A percentile compares a stretch with the other conserved stretches of the same genome.
These are phyloP conservation scores for Meganola albula DNA, from an alignment of 2,888 invertebrate genomes.

Conservation along the genomic window DNA sequence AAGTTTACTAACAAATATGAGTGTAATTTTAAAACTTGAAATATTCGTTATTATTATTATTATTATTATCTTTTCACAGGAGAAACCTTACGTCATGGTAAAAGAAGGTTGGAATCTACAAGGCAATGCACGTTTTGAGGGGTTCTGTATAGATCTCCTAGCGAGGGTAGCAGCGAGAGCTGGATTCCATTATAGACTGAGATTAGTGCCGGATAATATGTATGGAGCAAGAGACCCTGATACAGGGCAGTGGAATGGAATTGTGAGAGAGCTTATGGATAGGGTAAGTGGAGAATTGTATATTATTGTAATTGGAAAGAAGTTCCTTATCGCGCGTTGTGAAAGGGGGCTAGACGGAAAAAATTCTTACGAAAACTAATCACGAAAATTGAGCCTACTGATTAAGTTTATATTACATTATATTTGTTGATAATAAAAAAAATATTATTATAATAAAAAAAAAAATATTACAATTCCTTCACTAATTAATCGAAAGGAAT, in stretches of 20 bases:
- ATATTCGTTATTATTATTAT: too few relatives aligned
- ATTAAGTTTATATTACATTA: too few relatives aligned
- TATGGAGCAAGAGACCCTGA: conserved; percentile 93
- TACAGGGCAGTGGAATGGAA: conserved; percentile 93
- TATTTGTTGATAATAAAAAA: too few relatives aligned
- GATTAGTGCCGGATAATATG: conserved; percentile 89
- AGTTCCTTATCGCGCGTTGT: too few relatives aligned
- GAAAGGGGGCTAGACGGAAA: too few relatives aligned
- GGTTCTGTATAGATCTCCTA: conserved; percentile 93
- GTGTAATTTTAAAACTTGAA: too few relatives aligned
- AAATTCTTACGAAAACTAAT: too few relatives aligned
- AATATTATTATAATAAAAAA: too few relatives aligned
- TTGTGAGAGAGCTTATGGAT: conserved; percentile 90
- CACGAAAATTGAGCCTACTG: too few relatives aligned
- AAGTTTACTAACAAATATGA: too few relatives aligned
- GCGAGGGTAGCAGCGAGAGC: conserved; percentile 89
- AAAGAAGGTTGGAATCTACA: conserved; percentile 90
- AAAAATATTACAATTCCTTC: too few relatives aligned
- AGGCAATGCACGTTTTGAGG: conserved; percentile 91
- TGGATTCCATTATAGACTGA: conserved; percentile 91
- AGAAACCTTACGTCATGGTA: conserved; percentile 94
- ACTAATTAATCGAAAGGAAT: too few relatives aligned
- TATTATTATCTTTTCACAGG: conserved; percentile 71
- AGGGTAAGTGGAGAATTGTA: conserved; percentile 74
- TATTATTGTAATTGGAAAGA: not conserved